These are phyloP conservation scores for Nemotelus nigrinus DNA, from an alignment of 2,888 invertebrate genomes.

Conservation along the genomic window DNA sequence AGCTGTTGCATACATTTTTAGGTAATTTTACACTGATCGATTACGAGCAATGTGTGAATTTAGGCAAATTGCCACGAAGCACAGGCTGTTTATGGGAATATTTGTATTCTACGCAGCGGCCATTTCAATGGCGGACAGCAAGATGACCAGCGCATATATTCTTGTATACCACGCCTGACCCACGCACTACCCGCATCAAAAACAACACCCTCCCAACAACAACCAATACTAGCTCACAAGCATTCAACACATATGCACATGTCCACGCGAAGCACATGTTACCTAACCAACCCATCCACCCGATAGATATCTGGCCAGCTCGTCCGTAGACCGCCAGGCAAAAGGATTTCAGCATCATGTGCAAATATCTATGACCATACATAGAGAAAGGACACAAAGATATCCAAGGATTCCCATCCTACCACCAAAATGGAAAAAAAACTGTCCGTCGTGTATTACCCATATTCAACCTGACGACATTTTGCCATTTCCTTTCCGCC, in stretches of 20 bases:
- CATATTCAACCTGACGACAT: conserved; percentile 20
- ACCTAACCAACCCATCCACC: background rate
- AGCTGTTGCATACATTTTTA: no score
- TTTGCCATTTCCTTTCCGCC: background rate
- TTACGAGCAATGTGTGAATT: no score
- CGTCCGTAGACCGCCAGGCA: conserved; percentile 10
- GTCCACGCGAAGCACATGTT: background rate
- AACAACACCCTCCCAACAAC: background rate
- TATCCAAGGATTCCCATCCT: conserved; percentile 17
- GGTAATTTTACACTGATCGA: no score
- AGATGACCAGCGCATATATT: background rate
- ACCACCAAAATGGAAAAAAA: background rate
- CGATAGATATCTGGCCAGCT: background rate
- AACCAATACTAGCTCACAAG: background rate
- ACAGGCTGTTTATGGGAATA: no score
- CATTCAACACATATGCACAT: background rate
- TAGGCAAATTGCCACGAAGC: no score
- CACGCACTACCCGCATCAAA: background rate
- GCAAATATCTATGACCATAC: conserved; percentile 49
- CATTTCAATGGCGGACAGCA: background rate
- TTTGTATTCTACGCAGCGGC: background rate
- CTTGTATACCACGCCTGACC: background rate
- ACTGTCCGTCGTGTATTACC: conserved; percentile 7
- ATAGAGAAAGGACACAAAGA: conserved; percentile 46
- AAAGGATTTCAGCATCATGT: conserved; percentile 38